phyloP scores from a whole-genome alignment of 2,113 vertebrate species.

The Platycercus adscitus region DNA sequence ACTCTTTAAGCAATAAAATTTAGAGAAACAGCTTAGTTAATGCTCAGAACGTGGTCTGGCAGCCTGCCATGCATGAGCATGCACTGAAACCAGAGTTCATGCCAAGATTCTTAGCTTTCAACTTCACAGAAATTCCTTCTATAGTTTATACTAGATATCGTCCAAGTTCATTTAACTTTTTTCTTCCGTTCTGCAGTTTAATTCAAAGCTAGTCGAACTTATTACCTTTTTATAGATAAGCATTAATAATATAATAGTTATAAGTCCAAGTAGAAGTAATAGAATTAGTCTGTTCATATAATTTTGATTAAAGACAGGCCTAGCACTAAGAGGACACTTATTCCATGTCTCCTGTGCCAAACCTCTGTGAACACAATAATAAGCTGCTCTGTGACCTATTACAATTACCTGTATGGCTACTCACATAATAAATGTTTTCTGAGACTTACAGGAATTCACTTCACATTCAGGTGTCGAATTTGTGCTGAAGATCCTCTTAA shows the following conservation, averaged over 20 bases:
- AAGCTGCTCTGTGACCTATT: background rate
- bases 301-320: slow-evolving; percentile 27
- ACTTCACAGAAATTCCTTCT: background rate
- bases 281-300: slow-evolving; percentile 7
- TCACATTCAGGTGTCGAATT: background rate
- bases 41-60: slow-evolving; percentile 44
- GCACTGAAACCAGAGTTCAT: slow-evolving; percentile 7
- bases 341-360: background rate
- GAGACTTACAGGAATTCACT: background rate
- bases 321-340: background rate
- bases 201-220: slow-evolving; percentile 36
- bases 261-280: slow-evolving; percentile 22
- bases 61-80: slow-evolving; percentile 43
- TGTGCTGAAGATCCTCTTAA: background rate
- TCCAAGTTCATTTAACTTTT: background rate
- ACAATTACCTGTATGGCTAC: background rate
- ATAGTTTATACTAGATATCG: background rate
- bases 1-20: slow-evolving; percentile 24
- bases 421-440: background rate
- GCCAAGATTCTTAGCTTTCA: slow-evolving; percentile 25
- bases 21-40: slow-evolving; percentile 47
- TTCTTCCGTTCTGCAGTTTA: slow-evolving; percentile 6
- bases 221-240: slow-evolving; percentile 33
- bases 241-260: slow-evolving; percentile 43
- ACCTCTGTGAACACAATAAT: background rate